A percentile compares a stretch with the other conserved stretches of the same genome.
These are phyloP conservation scores for Trachythela sp. DNA, from an alignment of 64 coral and sea anemone genomes.

Conservation along the genomic window DNA sequence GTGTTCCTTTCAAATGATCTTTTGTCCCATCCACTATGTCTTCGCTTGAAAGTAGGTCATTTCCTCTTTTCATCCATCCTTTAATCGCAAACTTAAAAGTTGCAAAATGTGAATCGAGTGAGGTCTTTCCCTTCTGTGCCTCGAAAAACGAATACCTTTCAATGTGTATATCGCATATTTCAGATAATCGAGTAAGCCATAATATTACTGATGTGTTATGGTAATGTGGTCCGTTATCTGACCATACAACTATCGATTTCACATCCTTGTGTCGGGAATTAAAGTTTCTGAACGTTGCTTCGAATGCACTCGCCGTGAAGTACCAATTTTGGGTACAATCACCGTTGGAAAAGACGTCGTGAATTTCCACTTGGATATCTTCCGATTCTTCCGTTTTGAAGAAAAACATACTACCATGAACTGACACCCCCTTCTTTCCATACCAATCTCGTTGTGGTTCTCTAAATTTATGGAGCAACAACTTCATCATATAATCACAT, in stretches of 20 bases:
- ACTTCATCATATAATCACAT: slow-evolving; percentile 36
- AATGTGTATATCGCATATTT: slow-evolving; percentile 28
- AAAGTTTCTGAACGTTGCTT: slow-evolving; percentile 39
- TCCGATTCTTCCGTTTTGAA: background rate
- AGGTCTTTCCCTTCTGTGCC: slow-evolving; percentile 59
- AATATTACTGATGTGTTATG: slow-evolving; percentile 47
- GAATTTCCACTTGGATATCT: slow-evolving; percentile 34
- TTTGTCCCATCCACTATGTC: background rate
- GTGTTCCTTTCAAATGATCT: background rate
- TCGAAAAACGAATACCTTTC: slow-evolving; percentile 51
- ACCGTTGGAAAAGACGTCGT: background rate
- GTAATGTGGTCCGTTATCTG: slow-evolving; percentile 50
- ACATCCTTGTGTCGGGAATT: background rate
- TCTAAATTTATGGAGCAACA: slow-evolving; percentile 32
- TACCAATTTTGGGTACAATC: slow-evolving; percentile 37
- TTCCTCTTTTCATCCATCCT: slow-evolving; percentile 13
- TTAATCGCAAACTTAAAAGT: slow-evolving; percentile 31
- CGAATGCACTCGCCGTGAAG: slow-evolving; percentile 36
- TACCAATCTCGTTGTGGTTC: slow-evolving; percentile 61
- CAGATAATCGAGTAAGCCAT: slow-evolving; percentile 35
- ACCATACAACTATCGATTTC: slow-evolving; percentile 39
- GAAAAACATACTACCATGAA: slow-evolving; percentile 54
- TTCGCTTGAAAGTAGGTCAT: background rate
- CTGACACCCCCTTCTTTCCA: slow-evolving; percentile 39
- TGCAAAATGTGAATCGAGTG: slow-evolving; percentile 33